Evolutionary conservation across 1,140 invertebrate species (phyloP).

Genomic region (Piezodorus guildinii): DNA sequence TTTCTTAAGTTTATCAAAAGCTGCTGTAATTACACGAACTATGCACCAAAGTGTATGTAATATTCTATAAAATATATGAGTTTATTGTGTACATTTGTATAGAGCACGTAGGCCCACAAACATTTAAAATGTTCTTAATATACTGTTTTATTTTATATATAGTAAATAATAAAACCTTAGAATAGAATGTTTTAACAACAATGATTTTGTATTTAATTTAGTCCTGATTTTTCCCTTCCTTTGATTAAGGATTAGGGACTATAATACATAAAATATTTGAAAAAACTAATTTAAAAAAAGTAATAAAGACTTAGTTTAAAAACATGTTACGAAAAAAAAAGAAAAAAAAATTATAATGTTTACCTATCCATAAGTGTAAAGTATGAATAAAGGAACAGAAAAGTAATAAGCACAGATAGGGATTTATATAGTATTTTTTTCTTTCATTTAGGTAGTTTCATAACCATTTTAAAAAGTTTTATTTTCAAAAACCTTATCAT

Average conservation of each 20-base stretch:
- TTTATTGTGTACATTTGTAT: conserved; percentile 14
- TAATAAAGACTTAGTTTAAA: background rate
- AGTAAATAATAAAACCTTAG: conserved; percentile 3
- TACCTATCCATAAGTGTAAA: background rate
- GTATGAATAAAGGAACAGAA: background rate
- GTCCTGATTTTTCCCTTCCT: conserved; percentile 8
- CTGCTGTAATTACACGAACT: conserved; percentile 9
- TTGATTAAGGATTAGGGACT: conserved; percentile 3
- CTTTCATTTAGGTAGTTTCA: background rate
- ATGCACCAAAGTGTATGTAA: conserved; percentile 13
- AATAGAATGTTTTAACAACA: background rate
- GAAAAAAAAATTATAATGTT: background rate
- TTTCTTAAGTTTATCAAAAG: background rate
- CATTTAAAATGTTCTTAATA: background rate
- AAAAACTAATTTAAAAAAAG: too few relatives aligned
- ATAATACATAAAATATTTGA: background rate
- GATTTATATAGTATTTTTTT: background rate
- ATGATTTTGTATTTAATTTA: conserved; percentile 3
- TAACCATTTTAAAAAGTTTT: background rate
- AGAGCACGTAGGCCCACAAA: conserved; percentile 8
- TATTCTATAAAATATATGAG: conserved; percentile 7
- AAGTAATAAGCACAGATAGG: background rate
- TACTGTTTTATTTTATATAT: conserved; percentile 3
- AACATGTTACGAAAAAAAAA: conserved; percentile 3
- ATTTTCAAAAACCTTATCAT: background rate